Evolutionary conservation across 2,113 vertebrate genomes (phyloP).

Genomic region (Gobius niger): DNA sequence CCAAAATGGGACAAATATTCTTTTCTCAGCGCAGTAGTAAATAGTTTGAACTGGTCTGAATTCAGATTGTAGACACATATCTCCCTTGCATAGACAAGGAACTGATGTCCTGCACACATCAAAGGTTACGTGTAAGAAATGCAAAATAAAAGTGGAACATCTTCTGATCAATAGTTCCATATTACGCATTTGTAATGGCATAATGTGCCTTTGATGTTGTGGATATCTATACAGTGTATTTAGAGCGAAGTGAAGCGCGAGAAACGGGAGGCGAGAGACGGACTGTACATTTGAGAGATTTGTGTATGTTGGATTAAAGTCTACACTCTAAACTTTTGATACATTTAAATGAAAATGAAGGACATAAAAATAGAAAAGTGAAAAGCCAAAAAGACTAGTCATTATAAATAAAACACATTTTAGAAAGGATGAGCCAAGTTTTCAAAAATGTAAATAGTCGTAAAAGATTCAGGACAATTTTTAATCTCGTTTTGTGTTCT

Average conservation of each 20-base stretch:
- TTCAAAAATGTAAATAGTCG: slow-evolving; percentile 78
- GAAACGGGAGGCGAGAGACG: neutral
- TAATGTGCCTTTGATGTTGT: slow-evolving; percentile 21
- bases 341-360: neutral
- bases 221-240: slow-evolving; percentile 17
- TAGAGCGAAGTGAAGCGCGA: slow-evolving; percentile 1
- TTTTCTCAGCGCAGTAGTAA: slow-evolving; percentile 33
- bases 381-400: slow-evolving; percentile 8
- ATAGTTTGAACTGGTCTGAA: slow-evolving; percentile 50
- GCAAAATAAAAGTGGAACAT: slow-evolving; percentile 13
- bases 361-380: slow-evolving; percentile 5
- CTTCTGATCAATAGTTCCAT: neutral
- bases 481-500: slow-evolving; percentile 47
- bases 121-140: slow-evolving; percentile 26
- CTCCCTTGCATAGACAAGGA: slow-evolving; percentile 32
- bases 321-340: slow-evolving; percentile 17
- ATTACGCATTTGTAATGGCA: slow-evolving; percentile 25
- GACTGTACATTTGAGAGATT: slow-evolving; percentile 17
- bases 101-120: slow-evolving; percentile 10
- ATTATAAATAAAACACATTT: neutral
- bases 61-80: slow-evolving; percentile 31
- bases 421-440: slow-evolving; percentile 24
- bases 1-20: neutral
- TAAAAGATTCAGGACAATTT: slow-evolving; percentile 40
- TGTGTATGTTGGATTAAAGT: slow-evolving; percentile 33